phyloP scores from a whole-genome alignment of 2,797 vertebrate genomes.

The Diplodus sargus region DNA sequence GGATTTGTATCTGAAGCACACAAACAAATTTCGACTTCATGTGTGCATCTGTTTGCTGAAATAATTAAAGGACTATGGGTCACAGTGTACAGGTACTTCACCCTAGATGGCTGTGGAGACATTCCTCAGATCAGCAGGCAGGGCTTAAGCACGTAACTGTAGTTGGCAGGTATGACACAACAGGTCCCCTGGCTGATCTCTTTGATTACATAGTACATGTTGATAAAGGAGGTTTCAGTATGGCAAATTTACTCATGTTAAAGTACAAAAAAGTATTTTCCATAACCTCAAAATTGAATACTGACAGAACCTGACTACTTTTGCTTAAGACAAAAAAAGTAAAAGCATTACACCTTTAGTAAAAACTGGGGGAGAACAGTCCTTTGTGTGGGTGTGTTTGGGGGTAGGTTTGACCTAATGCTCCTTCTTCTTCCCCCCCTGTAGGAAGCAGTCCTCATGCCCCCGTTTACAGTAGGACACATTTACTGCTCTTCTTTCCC shows the following conservation, averaged over 20 bases:
- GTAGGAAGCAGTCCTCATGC: slow-evolving; percentile 77
- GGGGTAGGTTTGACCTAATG: slow-evolving; percentile 75
- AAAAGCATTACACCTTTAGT: slow-evolving; percentile 84
- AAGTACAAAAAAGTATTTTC: slow-evolving; percentile 83
- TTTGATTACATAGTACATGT: slow-evolving; percentile 70
- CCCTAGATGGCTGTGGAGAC: slow-evolving; percentile 78
- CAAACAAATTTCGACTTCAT: slow-evolving; percentile 67
- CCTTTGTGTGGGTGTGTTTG: slow-evolving; percentile 78
- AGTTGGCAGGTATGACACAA: slow-evolving; percentile 74
- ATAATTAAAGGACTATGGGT: slow-evolving; percentile 72
- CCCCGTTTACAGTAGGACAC: slow-evolving; percentile 92
- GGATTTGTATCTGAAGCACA: slow-evolving; percentile 79
- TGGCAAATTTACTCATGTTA: slow-evolving; percentile 81
- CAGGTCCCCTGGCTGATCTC: slow-evolving; percentile 71
- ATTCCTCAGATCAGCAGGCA: slow-evolving; percentile 77
- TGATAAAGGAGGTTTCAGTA: slow-evolving; percentile 75
- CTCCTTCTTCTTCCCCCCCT: slow-evolving; percentile 59
- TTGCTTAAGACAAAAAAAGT: slow-evolving; percentile 82
- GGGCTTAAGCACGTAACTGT: slow-evolving; percentile 80
- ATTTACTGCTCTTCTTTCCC: slow-evolving; percentile 96
- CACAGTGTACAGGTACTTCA: slow-evolving; percentile 80
- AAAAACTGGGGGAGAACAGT: slow-evolving; percentile 84
- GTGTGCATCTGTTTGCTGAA: slow-evolving; percentile 75
- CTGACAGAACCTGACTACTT: slow-evolving; percentile 87
- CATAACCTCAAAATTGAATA: slow-evolving; percentile 91